Base-by-base conservation (phyloP, 2,113 vertebrate genomes). In the Calyptomena viridis region DNA sequence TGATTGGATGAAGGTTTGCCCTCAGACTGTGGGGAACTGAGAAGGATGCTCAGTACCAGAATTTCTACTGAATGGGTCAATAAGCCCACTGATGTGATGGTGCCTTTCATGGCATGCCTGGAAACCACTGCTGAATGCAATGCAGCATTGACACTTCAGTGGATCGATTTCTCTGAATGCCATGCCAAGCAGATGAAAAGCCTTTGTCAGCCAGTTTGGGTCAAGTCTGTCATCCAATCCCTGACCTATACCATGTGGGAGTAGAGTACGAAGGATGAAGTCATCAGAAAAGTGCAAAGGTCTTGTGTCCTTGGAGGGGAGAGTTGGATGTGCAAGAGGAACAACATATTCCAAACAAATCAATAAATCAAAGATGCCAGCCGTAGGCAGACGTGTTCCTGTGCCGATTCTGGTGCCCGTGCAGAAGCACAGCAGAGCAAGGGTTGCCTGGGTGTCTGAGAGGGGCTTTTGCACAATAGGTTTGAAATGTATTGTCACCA, bases 191-290 rank as follows among this genome's bases (percentile, higher is more conserved):
- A 93, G 90, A 93, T 78, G 73, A 95, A 92, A 93, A 92, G 73
- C 62, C 40, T 95, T 90, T 95, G 79, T 94, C 94, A 95, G 93
- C 33, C 86, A 58, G 64, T 90, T 84, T 86, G 88, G 83, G 88
- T 94, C 90, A 92, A 81, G 83, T 81, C 88, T 1, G 31, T 86
- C 90, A 94, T 81, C 79, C 0, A 4, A 85, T 90, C 78, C 71
- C 68, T 11, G n/a, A 94, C 84, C 76, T 84, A 78, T 28, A 85
- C 47, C 47, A 47, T 86, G 64, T 81, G 75, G 64, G 49, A 93
- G 75, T 0, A 1, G 28, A 95, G 40, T 35, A 67, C 8, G 7
- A 93, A 47, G 84, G 86, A 93, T 93, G 88, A 96, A 92, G 69
- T 96, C 28, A 97, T 92, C 86, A 88, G 79, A 84, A 81, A 86